Evolutionary conservation across 2,888 invertebrate genomes (phyloP).

Genomic region (Meiosimyza decipiens): DNA sequence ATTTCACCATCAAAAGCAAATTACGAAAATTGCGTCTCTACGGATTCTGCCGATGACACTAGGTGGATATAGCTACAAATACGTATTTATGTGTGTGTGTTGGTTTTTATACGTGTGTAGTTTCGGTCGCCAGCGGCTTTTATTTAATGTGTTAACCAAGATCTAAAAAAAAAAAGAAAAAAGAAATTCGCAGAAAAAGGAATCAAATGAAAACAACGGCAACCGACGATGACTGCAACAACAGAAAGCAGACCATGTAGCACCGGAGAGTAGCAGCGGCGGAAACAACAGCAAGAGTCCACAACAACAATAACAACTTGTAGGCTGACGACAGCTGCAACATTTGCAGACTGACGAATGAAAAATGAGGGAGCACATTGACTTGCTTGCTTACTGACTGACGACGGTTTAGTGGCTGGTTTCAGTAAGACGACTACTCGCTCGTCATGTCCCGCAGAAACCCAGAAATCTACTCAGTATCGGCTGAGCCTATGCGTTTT

Average conservation of each 20-base stretch:
- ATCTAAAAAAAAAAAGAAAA: not conserved
- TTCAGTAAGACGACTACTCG: not conserved
- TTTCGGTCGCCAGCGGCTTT: constrained; percentile 26
- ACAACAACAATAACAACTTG: constrained; percentile 26
- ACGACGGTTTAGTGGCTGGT: constrained; percentile 18
- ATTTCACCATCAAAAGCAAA: constrained; percentile 22
- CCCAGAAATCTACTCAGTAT: constrained; percentile 35
- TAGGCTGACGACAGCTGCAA: constrained; percentile 35
- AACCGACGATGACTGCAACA: constrained; percentile 10
- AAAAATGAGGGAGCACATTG: constrained; percentile 10
- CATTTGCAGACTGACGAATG: constrained; percentile 33
- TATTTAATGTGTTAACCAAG: constrained; percentile 23
- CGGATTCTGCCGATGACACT: constrained; percentile 20
- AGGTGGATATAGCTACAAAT: not conserved
- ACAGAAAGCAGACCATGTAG: constrained; percentile 6
- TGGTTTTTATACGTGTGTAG: constrained; percentile 8
- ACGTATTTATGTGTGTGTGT: constrained; percentile 12
- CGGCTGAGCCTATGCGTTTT: not conserved
- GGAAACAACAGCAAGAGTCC: constrained; percentile 18
- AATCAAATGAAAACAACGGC: constrained; percentile 14
- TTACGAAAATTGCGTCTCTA: constrained; percentile 16
- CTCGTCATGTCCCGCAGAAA: constrained; percentile 28
- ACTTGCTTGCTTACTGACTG: constrained; percentile 25
- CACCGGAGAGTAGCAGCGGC: not conserved
- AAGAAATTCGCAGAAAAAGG: constrained; percentile 31